A percentile compares a stretch with the other conserved stretches of the same genome.
Conservation (phyloP, 2,113 vertebrate genomes). For the Albula goreensis region DNA sequence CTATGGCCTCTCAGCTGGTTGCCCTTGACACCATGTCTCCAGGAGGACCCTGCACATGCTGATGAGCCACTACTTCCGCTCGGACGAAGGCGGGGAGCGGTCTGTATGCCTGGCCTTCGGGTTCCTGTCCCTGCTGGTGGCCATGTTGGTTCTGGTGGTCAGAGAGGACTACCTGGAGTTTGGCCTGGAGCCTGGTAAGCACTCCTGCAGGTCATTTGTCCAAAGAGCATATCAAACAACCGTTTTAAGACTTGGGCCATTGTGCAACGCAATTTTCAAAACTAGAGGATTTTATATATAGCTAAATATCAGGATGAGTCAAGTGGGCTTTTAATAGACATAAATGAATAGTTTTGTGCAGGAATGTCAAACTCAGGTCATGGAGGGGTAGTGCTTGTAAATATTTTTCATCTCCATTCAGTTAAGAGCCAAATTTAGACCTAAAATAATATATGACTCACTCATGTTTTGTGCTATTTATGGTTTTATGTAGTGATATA, state of each 20-base stretch:
- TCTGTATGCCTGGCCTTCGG: slow-evolving; percentile 89
- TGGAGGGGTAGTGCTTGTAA: too few species aligned
- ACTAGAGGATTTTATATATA: too few species aligned
- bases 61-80: slow-evolving; percentile 86
- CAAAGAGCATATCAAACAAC: neutral
- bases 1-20: slow-evolving; percentile 1
- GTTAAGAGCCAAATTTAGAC: too few species aligned
- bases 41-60: slow-evolving; percentile 85
- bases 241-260: too few species aligned
- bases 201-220: neutral
- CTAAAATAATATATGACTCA: neutral
- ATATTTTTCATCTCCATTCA: too few species aligned
- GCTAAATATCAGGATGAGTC: too few species aligned
- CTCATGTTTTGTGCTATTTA: neutral
- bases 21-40: slow-evolving; percentile 55
- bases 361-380: too few species aligned
- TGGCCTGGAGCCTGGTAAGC: slow-evolving; percentile 81
- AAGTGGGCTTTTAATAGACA: too few species aligned
- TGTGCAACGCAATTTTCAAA: too few species aligned
- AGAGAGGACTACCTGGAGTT: slow-evolving; percentile 89
- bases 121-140: slow-evolving; percentile 85
- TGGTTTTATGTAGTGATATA: neutral
- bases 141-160: slow-evolving; percentile 86
- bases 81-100: slow-evolving; percentile 87
- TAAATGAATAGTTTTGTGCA: too few species aligned